These are phyloP conservation scores for Sepioteuthis lessoniana DNA, from an alignment of 2,888 invertebrate species.

Conservation along the genomic window DNA sequence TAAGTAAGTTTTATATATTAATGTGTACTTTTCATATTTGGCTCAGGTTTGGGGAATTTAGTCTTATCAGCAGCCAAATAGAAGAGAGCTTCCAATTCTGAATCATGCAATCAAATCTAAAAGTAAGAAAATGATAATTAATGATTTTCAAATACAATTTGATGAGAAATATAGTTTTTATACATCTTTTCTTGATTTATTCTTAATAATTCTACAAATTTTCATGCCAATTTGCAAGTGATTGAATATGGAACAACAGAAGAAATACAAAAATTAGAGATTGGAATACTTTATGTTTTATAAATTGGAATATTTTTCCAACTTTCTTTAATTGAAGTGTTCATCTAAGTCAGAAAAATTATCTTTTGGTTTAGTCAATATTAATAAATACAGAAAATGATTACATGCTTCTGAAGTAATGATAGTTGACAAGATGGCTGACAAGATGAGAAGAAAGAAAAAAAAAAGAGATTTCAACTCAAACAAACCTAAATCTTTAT, in stretches of 20 bases:
- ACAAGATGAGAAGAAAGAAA: not conserved
- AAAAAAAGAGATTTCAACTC: not conserved
- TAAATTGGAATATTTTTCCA: no score
- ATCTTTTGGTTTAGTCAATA: not conserved
- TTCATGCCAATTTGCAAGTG: not conserved
- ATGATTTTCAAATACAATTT: not conserved
- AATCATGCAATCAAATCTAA: not conserved
- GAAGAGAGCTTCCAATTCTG: not conserved
- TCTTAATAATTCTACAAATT: not conserved
- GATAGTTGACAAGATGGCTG: not conserved
- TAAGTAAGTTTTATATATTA: not conserved
- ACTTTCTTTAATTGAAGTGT: no score
- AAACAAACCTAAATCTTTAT: not conserved
- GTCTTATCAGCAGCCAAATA: not conserved
- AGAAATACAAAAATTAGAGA: not conserved
- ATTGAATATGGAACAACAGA: not conserved
- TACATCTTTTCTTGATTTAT: not conserved
- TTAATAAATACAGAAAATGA: conserved; percentile 7
- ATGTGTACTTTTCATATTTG: not conserved
- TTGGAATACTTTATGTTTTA: not conserved
- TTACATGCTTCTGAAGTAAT: not conserved
- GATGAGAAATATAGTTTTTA: not conserved
- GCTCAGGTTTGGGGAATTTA: not conserved
- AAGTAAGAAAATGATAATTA: not conserved
- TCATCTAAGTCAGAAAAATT: not conserved